These are phyloP conservation scores for Ceratoteleas bidentatus DNA, from an alignment of 1,140 invertebrate genomes.

Conservation along the genomic window DNA sequence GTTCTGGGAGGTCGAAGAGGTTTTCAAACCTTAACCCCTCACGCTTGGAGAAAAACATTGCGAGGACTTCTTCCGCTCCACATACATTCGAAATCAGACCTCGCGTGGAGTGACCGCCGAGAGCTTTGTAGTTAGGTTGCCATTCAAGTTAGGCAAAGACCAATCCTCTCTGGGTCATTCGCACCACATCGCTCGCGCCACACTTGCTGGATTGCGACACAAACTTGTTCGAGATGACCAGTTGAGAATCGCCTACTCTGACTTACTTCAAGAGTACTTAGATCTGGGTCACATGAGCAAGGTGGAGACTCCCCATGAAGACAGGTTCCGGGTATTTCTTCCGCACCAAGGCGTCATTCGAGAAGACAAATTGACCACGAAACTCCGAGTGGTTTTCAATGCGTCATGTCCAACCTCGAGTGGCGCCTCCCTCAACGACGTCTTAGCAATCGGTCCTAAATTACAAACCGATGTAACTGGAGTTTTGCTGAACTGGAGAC, in stretches of 20 bases:
- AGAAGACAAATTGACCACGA: slow-evolving; percentile 2
- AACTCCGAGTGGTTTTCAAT: slow-evolving; percentile 9
- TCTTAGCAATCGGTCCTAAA: neutral
- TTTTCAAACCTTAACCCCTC: neutral
- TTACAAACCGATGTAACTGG: neutral
- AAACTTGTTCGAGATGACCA: neutral
- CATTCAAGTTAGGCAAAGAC: neutral
- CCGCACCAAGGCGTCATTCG: slow-evolving; percentile 5
- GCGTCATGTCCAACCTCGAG: neutral
- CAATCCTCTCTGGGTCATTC: neutral
- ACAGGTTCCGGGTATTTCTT: neutral
- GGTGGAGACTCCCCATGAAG: neutral
- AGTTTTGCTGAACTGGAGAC: neutral
- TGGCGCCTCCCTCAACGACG: neutral
- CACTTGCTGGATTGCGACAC: no score
- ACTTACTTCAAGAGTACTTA: neutral
- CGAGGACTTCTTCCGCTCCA: neutral
- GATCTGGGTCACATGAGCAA: neutral
- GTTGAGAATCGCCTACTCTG: neutral
- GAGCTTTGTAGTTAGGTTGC: neutral
- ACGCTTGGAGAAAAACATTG: neutral
- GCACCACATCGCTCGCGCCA: neutral
- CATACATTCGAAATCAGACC: neutral
- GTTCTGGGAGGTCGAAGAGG: slow-evolving; percentile 8
- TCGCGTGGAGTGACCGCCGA: no score